Evolutionary conservation across 2,888 invertebrate genomes (phyloP), one percentile per base, ranked within the genome.

Genomic region (Thereva nobilitata): DNA sequence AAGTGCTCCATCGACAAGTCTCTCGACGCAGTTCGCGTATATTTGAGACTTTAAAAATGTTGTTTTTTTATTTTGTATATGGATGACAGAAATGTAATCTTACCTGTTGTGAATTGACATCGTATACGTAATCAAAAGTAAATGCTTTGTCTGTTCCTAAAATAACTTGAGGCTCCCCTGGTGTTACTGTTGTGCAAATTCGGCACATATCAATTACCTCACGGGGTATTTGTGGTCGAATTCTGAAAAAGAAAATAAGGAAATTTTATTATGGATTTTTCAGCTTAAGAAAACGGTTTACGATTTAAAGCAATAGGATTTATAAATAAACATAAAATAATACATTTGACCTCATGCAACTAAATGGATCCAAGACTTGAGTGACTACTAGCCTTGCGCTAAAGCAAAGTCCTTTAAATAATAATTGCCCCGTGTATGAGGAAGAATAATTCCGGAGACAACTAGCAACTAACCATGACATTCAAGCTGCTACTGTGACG

Each of bases 101-200:
- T 67, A 86, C 86, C 82, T 97, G 98, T 63, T 82, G 81, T 50
- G 89, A 84, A 66, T 83, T 84, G 64, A 89, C 90, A 79, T 97
- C 95, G 82, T 94, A 98, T 53, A 98, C 97, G 80, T 91, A 91
- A 83, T 99, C 96, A 82, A 94, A 99, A 35, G 97, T 97, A 83
- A 97, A 97, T 54, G 93, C 91, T 76, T 96, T 93, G 82, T 97
- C 96, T 45, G 91, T 89, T 64, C 97, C 97, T 50, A 98, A 85
- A 71, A 93, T 89, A 44, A 98, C 90, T 78, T 95, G 95, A 0
- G 95, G 95, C 75, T 96, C 95, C 49, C 90, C 92, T 1, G 92
- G 90, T 23, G 92, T 89, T 34, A 97, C 95, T 66, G 89, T 86
- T 0, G 96, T 96, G 81, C 97, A 97, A 66, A 95, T 86, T 68